Percentiles rank a stretch among this genome's conserved stretches.
These are phyloP conservation scores for Synergus umbraculus DNA, from an alignment of 2,888 invertebrate species.

Conservation along the genomic window DNA sequence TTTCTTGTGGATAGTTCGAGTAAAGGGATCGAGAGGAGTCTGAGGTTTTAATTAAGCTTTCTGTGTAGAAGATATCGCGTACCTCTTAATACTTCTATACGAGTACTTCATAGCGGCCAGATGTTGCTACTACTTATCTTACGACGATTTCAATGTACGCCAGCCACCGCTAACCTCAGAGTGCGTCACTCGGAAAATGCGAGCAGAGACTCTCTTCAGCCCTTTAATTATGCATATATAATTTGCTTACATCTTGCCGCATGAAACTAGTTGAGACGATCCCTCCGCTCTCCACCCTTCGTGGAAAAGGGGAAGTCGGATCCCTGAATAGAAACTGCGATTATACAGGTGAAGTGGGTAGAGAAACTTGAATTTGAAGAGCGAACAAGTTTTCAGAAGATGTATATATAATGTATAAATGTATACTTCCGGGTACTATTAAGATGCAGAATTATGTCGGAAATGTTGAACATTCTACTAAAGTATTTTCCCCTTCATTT, in stretches of 20 bases:
- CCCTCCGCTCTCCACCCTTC: background rate
- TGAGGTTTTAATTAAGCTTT: constrained; percentile 78
- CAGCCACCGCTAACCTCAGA: constrained; percentile 54
- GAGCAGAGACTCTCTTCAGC: constrained; percentile 63
- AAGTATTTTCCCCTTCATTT: background rate
- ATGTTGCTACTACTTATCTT: constrained; percentile 74
- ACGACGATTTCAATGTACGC: constrained; percentile 50
- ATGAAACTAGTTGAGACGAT: constrained; percentile 47
- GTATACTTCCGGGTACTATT: background rate
- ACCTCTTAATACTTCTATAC: constrained; percentile 78
- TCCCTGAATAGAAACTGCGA: constrained; percentile 1
- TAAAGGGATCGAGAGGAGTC: constrained; percentile 63
- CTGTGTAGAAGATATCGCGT: constrained; percentile 75
- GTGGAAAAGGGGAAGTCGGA: background rate
- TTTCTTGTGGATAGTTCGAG: constrained; percentile 60
- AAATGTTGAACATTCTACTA: background rate
- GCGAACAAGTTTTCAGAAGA: background rate
- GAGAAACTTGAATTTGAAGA: constrained; percentile 9
- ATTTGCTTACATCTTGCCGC: constrained; percentile 67
- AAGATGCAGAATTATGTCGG: background rate
- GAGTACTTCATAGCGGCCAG: constrained; percentile 79
- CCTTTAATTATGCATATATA: constrained; percentile 77
- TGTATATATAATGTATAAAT: background rate
- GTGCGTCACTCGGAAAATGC: constrained; percentile 55
- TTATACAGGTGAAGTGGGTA: constrained; percentile 23